Conservation (phyloP, 2,113 vertebrate species). For the Sterna hirundo region DNA sequence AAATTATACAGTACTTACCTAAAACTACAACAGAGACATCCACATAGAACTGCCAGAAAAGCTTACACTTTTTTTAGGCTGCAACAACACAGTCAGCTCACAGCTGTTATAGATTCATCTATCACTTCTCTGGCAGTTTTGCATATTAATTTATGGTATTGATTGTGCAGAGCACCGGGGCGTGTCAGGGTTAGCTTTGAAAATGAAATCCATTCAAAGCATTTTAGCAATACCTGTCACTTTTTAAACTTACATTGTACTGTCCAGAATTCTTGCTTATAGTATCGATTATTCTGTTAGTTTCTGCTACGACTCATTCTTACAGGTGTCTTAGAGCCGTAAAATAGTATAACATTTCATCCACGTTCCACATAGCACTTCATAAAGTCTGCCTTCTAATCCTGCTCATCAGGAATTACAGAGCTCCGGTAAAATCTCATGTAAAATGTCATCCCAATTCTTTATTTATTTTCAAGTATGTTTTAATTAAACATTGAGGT, state of each 20-base stretch:
- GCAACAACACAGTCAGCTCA: neutral
- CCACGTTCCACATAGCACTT: neutral
- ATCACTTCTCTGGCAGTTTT: neutral
- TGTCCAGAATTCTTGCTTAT: neutral
- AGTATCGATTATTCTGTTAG: constrained; percentile 6
- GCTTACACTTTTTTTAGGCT: neutral
- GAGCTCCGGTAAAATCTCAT: neutral
- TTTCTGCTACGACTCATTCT: neutral
- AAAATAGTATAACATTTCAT: constrained; percentile 6
- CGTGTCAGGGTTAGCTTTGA: neutral
- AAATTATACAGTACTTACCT: neutral
- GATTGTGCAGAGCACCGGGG: neutral
- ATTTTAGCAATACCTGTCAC: neutral
- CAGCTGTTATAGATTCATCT: neutral
- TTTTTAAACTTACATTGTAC: neutral
- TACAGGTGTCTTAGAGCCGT: neutral
- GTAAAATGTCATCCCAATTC: constrained; percentile 26
- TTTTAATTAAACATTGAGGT: constrained; percentile 52
- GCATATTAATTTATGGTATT: constrained; percentile 9
- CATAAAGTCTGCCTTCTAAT: neutral
- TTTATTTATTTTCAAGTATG: constrained; percentile 40
- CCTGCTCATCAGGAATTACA: neutral
- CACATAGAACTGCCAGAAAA: neutral
- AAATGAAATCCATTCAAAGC: constrained; percentile 5
- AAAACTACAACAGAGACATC: neutral